Base-by-base conservation (phyloP, 2,797 vertebrate genomes). In the Diplodus puntazzo region DNA sequence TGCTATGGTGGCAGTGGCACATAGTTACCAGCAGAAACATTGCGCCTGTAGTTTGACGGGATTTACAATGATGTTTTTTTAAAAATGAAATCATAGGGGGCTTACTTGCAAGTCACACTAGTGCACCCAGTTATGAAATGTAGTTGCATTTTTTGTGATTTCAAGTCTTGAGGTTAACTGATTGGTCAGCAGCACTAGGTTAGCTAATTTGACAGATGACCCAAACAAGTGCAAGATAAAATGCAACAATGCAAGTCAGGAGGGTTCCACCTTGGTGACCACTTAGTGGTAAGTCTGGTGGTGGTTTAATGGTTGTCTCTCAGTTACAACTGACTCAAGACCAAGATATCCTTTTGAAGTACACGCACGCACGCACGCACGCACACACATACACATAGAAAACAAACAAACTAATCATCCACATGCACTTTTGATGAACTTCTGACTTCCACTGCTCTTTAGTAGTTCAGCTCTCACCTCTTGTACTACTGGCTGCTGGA, bases 401-500 rank as follows among this genome's bases (percentile, higher is more conserved):
- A 39, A 18, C 17, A 18, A 39, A 11, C 39, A 39, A 39, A 52
- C 23, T 13, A 46, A 16, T 4, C 43, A 4, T 21, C 60, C 25
- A 45, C 16, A 45, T 58, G 61, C 9, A 18, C 63, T 55, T 46
- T 6, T 25, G 69, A 34, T 60, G 20, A 64, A 58, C 12, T 46
- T 17, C 3, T 62, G 23, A 71, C 11, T 11, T 30, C 0, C 45
- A 20, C 16, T 12, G 30, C 43, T 62, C 46, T 14, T 42, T 2
- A 21, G 17, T 5, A 4, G 34, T 10, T 64, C 16, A 54, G 2
- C 42, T 77, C 96, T 96, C 92, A 99, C 98, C 97, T 99, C 98
- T 85, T 99, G 98, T 20, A 99, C 98, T 0, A 96, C 93, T 0
- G 98, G 96, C 88, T 99, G 98, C 95, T 99, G 98, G 92, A 99